Percentiles rank a stretch among this genome's conserved stretches.
Evolutionary conservation across 2,888 invertebrate species (phyloP).

Genomic region (Emmelina monodactyla): DNA sequence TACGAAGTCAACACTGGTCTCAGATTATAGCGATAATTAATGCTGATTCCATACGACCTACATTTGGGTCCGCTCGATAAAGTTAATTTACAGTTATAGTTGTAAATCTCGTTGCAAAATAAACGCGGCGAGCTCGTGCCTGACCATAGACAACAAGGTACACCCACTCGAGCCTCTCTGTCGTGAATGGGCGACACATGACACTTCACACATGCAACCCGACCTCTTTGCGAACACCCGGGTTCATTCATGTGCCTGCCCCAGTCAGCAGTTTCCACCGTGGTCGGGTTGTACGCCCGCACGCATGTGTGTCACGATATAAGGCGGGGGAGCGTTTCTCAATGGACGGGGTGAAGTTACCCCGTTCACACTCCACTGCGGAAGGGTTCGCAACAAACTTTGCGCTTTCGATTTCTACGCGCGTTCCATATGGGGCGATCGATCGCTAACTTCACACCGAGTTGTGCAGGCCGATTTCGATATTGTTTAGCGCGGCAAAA

Average conservation of each 20-base stretch:
- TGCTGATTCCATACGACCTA: conserved; percentile 67
- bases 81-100: conserved; percentile 65
- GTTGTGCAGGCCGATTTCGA: conserved; percentile 27
- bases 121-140: conserved; percentile 51
- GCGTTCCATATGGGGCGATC: conserved; percentile 56
- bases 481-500: conserved; percentile 23
- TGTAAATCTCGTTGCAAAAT: conserved; percentile 64
- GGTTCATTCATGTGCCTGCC: conserved; percentile 5
- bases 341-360: conserved; percentile 53
- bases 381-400: conserved; percentile 51
- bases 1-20: conserved; percentile 56
- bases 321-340: conserved; percentile 40
- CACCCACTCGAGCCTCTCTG: conserved; percentile 19
- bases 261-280: conserved; percentile 19
- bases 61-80: conserved; percentile 58
- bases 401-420: conserved; percentile 55
- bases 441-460: conserved; percentile 36
- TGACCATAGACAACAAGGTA: conserved; percentile 56
- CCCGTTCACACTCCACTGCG: conserved; percentile 42
- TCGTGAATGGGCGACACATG: conserved; percentile 21
- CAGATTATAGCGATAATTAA: conserved; percentile 65
- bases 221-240: not conserved
- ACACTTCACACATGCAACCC: conserved; percentile 3
- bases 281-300: conserved; percentile 13
- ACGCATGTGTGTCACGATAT: conserved; percentile 47